A percentile compares a stretch with the other conserved stretches of the same genome.
phyloP scores from a whole-genome alignment of 2,113 vertebrate genomes.

The human (Homo sapiens) region DNA sequence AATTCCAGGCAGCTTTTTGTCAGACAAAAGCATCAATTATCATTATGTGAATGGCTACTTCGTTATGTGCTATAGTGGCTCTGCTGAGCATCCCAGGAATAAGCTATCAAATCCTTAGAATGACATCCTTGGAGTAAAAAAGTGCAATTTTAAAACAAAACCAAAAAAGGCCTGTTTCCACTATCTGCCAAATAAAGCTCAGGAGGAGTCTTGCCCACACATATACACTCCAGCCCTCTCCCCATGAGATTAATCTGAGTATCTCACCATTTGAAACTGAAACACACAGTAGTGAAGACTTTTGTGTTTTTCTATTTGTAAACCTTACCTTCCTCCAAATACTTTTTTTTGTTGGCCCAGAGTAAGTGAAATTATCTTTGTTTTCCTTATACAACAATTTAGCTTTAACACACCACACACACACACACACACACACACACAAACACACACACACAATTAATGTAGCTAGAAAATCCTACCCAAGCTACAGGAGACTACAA shows the following conservation, averaged over 20 bases:
- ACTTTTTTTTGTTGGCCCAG: background rate
- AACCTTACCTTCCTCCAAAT: background rate
- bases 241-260: background rate
- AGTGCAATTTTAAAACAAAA: conserved; percentile 28
- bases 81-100: background rate
- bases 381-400: conserved; percentile 72
- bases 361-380: conserved; percentile 65
- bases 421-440: background rate
- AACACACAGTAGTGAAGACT: background rate
- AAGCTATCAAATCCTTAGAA: conserved; percentile 38
- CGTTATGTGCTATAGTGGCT: background rate
- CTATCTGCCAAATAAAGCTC: conserved; percentile 10
- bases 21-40: conserved; percentile 70
- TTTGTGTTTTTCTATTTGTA: background rate
- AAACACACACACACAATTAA: background rate
- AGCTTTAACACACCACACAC: conserved; percentile 36
- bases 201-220: background rate
- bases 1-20: conserved; percentile 50
- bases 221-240: background rate
- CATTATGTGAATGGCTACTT: conserved; percentile 61
- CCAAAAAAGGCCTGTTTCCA: conserved; percentile 34
- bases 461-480: conserved; percentile 33
- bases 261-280: background rate
- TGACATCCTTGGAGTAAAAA: conserved; percentile 40
- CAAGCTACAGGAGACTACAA: conserved; percentile 14